A percentile compares a stretch with the other conserved stretches of the same genome.
Evolutionary conservation across 2,113 vertebrate genomes (phyloP).

Genomic region (Cyprinus carpio): DNA sequence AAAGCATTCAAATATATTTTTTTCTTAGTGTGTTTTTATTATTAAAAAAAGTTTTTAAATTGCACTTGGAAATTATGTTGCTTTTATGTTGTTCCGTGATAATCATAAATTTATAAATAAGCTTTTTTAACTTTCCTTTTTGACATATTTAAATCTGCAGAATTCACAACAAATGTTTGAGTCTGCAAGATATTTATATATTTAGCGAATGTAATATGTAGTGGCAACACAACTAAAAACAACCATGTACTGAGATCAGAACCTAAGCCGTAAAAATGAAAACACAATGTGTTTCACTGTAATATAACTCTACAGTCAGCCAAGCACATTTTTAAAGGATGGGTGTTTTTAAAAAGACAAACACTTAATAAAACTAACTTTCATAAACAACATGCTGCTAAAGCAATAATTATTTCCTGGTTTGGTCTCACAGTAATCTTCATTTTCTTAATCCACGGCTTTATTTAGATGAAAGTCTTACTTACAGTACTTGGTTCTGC

Average conservation of each 20-base stretch:
- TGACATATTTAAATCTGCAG: too few relatives aligned
- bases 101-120: background rate
- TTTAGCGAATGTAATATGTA: background rate
- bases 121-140: background rate
- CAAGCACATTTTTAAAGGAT: background rate
- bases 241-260: background rate
- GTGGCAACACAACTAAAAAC: background rate
- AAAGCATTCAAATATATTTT: background rate
- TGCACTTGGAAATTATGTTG: background rate
- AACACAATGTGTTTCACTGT: background rate
- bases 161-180: background rate
- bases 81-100: background rate
- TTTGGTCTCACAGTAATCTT: constrained; percentile 9
- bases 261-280: background rate
- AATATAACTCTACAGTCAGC: background rate
- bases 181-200: background rate
- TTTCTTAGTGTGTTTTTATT: background rate
- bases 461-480: background rate
- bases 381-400: background rate
- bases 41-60: background rate
- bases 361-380: background rate
- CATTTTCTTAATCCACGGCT: background rate
- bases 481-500: constrained; percentile 52
- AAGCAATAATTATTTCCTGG: constrained; percentile 46
- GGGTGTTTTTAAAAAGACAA: background rate